phyloP scores from a whole-genome alignment of 2,113 vertebrate genomes.

The Hemiprocne comata region DNA sequence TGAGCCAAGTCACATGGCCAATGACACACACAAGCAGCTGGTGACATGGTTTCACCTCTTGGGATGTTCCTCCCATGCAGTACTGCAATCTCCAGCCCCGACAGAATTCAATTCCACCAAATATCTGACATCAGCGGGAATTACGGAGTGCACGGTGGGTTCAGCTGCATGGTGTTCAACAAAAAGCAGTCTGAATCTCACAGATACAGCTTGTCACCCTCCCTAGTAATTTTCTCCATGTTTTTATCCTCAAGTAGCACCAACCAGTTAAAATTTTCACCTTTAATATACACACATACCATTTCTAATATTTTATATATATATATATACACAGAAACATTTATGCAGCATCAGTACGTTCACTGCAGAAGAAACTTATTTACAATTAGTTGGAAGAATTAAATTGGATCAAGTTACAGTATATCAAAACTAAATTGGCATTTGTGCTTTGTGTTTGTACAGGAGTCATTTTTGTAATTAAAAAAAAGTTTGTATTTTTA shows the following conservation, averaged over 20 bases:
- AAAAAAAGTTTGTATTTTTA: not conserved
- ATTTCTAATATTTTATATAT: not conserved
- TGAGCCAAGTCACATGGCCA: rapidly evolving
- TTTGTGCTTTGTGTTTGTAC: conserved; percentile 60
- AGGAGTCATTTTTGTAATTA: not conserved
- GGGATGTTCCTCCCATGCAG: not conserved
- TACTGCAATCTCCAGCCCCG: not conserved
- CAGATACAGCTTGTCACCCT: not conserved
- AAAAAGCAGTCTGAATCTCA: conserved; percentile 3
- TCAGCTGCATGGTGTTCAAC: not conserved
- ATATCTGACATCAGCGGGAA: not conserved
- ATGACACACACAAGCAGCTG: not conserved
- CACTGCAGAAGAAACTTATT: not conserved
- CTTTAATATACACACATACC: not conserved
- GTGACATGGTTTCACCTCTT: not conserved
- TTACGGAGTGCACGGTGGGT: not conserved
- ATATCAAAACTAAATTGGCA: not conserved
- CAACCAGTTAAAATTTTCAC: not conserved
- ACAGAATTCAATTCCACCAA: not conserved
- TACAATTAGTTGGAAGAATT: not conserved
- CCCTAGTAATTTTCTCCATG: not conserved
- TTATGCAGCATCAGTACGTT: rapidly evolving
- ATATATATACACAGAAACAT: not conserved
- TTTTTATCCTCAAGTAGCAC: conserved; percentile 12
- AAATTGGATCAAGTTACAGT: not conserved